Base-by-base conservation (phyloP, 64 coral and sea anemone genomes). In the Cladopsammia gracilis region DNA sequence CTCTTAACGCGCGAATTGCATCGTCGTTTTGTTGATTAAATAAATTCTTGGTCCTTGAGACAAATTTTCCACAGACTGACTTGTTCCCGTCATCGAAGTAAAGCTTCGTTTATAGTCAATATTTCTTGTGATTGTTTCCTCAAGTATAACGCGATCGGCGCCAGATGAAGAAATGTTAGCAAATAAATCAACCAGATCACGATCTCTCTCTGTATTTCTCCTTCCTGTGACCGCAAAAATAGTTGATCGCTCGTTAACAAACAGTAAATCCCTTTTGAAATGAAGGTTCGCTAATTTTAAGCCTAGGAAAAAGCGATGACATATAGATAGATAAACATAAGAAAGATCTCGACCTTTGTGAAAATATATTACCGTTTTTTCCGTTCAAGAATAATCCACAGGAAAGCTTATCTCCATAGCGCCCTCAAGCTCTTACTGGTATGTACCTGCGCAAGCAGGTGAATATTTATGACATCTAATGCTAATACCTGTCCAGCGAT, bases 391-490 rank as follows among this genome's bases (percentile, higher is more conserved):
- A 49, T 66, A 24, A 83, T 20, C 47, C 8, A 83, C 9, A 47
- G 61, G 42, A 48, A 50, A 24, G 80, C 19, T 19, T 44, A 83
- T 83, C 80, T 83, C 80, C 80, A 83, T 83, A 83, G 80, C 80
- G 46, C 80, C 80, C 66, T 83, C 80, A 83, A 83, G 62, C 60
- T 9, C 18, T 83, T 49, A 3, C 80, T 66, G 80, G 80, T 83
- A 83, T 83, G 62, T 23, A 83, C 80, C 80, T 20, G 80, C 60
- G 18, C 53, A 12, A 1, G 18, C 16, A 83, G n/a, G 25, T 45
- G 45, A 83, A 83, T 83, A 83, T 83, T 83, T 14, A 83, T 83
- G 62, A 67, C 66, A 83, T 83, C 18, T 83, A 19, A 47, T 24
- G 3, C 14, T 67, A 19, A 48, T 64, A 44, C 62, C 80, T n/a